Conservation (phyloP, 92 coral and sea anemone genomes). For the Epizoanthus stellaris region DNA sequence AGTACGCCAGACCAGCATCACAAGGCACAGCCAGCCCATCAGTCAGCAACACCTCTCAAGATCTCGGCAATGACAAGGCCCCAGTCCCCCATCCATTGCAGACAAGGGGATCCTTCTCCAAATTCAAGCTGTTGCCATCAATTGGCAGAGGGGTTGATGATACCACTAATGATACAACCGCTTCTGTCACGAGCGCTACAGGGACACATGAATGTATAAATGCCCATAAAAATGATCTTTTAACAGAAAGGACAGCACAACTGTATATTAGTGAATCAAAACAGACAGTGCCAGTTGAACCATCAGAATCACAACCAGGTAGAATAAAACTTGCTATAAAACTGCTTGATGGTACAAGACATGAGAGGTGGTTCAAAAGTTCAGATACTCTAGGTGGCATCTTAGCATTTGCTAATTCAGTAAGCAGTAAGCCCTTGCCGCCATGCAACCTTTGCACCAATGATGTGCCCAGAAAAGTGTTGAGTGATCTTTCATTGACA, state of each 20-base stretch:
- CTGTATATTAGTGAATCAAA: constrained; percentile 14
- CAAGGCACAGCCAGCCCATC: not conserved
- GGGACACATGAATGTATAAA: not conserved
- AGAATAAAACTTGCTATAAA: constrained; percentile 85
- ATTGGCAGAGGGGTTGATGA: constrained; percentile 59
- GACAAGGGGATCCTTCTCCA: constrained; percentile 76
- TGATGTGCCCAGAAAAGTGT: constrained; percentile 83
- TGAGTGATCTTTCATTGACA: constrained; percentile 68
- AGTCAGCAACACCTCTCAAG: not conserved
- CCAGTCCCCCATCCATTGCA: constrained; percentile 48
- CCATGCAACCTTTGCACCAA: constrained; percentile 81
- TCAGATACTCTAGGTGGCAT: constrained; percentile 73
- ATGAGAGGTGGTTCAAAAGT: constrained; percentile 80
- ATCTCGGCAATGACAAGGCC: constrained; percentile 31
- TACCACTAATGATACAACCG: not conserved
- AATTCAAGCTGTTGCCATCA: constrained; percentile 77
- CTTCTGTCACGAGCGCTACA: not conserved
- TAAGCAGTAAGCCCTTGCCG: constrained; percentile 45
- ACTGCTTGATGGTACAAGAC: constrained; percentile 88
- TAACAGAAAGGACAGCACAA: constrained; percentile 26
- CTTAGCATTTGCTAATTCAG: constrained; percentile 70
- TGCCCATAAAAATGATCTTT: not conserved
- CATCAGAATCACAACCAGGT: constrained; percentile 65
- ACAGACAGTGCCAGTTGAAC: constrained; percentile 62
- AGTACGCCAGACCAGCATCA: constrained; percentile 7